These are phyloP conservation scores for Phalanger gymnotis DNA, from an alignment of 2,797 vertebrate species.

Conservation along the genomic window DNA sequence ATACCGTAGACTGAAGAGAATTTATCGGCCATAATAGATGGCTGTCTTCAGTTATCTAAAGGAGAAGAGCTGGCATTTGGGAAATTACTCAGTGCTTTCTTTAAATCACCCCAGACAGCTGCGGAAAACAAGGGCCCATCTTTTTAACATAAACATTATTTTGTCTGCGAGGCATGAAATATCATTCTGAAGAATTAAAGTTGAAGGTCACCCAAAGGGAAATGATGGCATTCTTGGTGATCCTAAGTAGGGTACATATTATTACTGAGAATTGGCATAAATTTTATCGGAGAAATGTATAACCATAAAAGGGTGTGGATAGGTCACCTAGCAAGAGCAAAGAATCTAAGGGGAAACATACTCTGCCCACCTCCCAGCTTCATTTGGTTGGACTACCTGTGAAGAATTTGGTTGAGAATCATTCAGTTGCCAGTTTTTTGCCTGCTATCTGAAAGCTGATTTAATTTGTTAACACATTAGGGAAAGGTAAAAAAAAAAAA, in stretches of 20 bases:
- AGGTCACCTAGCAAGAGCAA: neutral
- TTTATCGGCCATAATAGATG: neutral
- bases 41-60: neutral
- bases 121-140: neutral
- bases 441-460: neutral
- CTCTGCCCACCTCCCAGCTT: neutral
- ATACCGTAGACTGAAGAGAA: neutral
- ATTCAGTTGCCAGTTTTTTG: neutral
- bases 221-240: neutral
- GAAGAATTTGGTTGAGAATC: neutral
- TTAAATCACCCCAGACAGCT: neutral
- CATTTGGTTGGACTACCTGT: neutral
- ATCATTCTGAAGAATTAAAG: neutral
- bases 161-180: neutral
- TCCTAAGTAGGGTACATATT: neutral
- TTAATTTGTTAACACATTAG: neutral
- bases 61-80: neutral
- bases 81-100: neutral
- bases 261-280: neutral
- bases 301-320: neutral
- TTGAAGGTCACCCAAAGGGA: neutral
- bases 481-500: neutral
- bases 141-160: neutral
- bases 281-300: neutral
- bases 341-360: neutral